Evolutionary conservation across 1,140 invertebrate species (phyloP).

Genomic region (Solenopsis fugax): DNA sequence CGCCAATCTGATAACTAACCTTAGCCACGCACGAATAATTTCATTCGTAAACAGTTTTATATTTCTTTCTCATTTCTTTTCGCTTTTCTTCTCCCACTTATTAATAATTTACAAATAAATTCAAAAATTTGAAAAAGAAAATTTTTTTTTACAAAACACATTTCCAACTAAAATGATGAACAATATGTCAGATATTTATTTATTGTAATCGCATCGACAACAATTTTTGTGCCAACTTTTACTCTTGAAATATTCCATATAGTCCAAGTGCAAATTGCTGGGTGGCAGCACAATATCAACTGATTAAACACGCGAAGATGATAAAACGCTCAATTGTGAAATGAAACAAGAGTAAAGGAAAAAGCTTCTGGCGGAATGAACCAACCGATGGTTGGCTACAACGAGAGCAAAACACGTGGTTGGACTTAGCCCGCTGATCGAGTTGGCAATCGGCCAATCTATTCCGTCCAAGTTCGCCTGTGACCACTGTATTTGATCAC

Average conservation of each 20-base stretch:
- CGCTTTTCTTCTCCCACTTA: not conserved
- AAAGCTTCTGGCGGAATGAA: not conserved
- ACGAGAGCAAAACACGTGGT: slow-evolving; percentile 54
- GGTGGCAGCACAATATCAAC: not conserved
- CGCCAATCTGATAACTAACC: slow-evolving; percentile 39
- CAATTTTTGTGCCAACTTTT: not conserved
- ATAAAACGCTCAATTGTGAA: not conserved
- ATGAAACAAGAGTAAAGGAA: slow-evolving; percentile 5
- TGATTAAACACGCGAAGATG: not conserved
- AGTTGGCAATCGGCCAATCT: slow-evolving; percentile 66
- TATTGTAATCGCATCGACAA: not conserved
- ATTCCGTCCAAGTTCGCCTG: slow-evolving; percentile 22
- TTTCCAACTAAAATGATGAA: not conserved
- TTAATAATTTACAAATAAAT: not conserved
- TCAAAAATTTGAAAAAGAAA: not conserved
- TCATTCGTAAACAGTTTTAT: slow-evolving; percentile 35
- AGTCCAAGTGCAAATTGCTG: not conserved
- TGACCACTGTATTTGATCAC: slow-evolving; percentile 43
- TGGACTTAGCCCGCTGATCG: slow-evolving; percentile 49
- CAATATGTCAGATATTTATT: not conserved
- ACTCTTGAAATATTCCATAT: slow-evolving; percentile 28
- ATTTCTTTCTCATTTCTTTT: slow-evolving; percentile 3
- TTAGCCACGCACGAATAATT: slow-evolving; percentile 19
- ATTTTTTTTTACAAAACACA: not conserved
- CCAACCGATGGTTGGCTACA: slow-evolving; percentile 10